Conservation (phyloP, 2,888 invertebrate genomes). For the Sphecodes monilicornis region DNA sequence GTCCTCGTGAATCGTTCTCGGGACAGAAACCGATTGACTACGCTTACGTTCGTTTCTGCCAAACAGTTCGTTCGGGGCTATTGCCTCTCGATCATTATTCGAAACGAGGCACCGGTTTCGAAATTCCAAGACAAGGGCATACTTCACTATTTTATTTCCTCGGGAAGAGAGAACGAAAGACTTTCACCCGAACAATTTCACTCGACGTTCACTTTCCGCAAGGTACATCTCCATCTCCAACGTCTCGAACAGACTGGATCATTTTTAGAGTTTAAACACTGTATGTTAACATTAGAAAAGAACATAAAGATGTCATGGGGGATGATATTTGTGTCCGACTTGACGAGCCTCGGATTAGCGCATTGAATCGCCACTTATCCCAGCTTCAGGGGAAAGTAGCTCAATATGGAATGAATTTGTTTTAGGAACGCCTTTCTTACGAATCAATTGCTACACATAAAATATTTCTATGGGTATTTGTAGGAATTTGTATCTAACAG, state of each 20-base stretch:
- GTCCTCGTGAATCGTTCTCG: constrained; percentile 37
- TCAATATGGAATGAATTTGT: neutral
- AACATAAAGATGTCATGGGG: neutral
- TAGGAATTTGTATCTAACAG: neutral
- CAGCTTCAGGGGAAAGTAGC: neutral
- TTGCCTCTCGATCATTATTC: constrained; percentile 37
- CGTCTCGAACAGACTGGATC: constrained; percentile 16
- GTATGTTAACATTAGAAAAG: neutral
- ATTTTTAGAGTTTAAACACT: neutral
- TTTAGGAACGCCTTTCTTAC: neutral
- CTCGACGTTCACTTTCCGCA: neutral
- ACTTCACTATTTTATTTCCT: constrained; percentile 31
- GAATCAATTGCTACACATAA: neutral
- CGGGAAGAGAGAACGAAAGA: neutral
- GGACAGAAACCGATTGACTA: constrained; percentile 62
- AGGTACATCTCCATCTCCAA: neutral
- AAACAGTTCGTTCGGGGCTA: constrained; percentile 50
- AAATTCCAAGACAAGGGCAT: constrained; percentile 29
- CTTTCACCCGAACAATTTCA: constrained; percentile 19
- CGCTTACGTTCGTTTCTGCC: constrained; percentile 69
- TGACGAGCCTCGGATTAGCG: neutral
- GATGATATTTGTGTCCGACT: neutral
- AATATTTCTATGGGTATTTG: neutral
- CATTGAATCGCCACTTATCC: neutral
- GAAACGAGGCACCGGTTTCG: constrained; percentile 14